Evolutionary conservation across 2,797 vertebrate species (phyloP), one percentile per base, ranked within the genome.

Genomic region (Nyctalus aviator): DNA sequence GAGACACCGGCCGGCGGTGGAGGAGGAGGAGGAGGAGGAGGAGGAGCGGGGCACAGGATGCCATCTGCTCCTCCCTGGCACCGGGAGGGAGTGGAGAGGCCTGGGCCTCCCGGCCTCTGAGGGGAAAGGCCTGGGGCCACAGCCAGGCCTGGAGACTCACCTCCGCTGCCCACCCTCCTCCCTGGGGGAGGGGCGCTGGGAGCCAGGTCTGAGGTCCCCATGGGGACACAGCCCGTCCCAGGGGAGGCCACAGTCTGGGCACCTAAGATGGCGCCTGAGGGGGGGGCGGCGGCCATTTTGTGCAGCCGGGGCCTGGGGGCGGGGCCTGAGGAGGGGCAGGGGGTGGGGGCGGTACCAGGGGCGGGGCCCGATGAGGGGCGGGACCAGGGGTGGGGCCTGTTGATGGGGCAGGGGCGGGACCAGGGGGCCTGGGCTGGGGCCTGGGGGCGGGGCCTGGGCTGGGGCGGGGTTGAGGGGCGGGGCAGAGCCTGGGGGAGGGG

Each of bases 21-120:
- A 96, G 90, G 93, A 96, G 96, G 94, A 96, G 96, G 92, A 96
- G 95, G 91, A 94, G 93, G 95, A 30, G 84, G 75, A 96, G 87
- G 93, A 96, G 96, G 94, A 96, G 96, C 89, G 96, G 94, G 96
- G 97, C 96, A 97, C 97, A 96, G 96, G 95, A 97, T 96, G 93
- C 96, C 97, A 97, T 97, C 97, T 97, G 97, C 97, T 96, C 96
- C 95, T 96, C 96, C 55, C 95, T 96, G 96, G 97, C 96, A 97
- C 66, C 95, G 94, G 95, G 96, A 92, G 96, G 96, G 97, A 95
- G 93, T 94, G 95, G 95, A 95, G 96, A 96, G 96, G 91, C 94
- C 96, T 95, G 48, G 93, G 95, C 95, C 96, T 27, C 3, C 97
- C 87, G 94, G 94, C 81, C 96, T 96, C 87, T 9, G 32, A 44